These are phyloP conservation scores for Coelopa frigida DNA, from an alignment of 1,140 invertebrate genomes.

Conservation along the genomic window DNA sequence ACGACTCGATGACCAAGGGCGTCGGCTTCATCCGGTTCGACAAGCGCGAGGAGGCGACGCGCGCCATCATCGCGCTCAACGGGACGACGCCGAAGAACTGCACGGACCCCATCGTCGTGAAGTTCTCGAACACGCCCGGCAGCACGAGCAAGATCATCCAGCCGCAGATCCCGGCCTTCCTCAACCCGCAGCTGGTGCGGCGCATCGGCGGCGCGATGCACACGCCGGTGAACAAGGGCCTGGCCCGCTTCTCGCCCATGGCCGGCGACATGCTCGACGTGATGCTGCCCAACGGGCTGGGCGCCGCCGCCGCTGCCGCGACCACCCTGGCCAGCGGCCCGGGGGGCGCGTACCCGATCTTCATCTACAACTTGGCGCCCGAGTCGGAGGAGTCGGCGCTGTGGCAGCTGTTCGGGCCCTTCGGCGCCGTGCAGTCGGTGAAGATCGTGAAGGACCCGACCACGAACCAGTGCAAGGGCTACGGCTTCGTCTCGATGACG, in stretches of 20 bases:
- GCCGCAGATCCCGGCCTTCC: conserved; percentile 45
- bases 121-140: conserved; percentile 54
- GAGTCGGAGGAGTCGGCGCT: conserved; percentile 97
- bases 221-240: conserved; percentile 78
- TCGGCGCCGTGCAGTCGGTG: conserved; percentile 97
- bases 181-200: conserved; percentile 52
- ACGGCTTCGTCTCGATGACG: conserved; percentile 99
- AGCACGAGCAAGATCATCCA: conserved; percentile 50
- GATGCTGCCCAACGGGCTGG: conserved; percentile 67
- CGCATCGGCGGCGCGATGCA: conserved; percentile 66
- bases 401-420: conserved; percentile 98
- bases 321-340: conserved; percentile 46
- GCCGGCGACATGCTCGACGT: conserved; percentile 69
- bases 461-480: conserved; percentile 99
- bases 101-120: conserved; percentile 54
- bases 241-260: conserved; percentile 79
- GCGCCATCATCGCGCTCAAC: conserved; percentile 54
- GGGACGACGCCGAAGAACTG: conserved; percentile 53
- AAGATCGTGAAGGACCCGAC: conserved; percentile 96
- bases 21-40: conserved; percentile 58
- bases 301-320: conserved; percentile 68
- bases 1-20: conserved; percentile 50
- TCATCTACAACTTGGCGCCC: conserved; percentile 96
- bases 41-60: conserved; percentile 54
- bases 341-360: conserved; percentile 90